These are phyloP conservation scores for Drosophila stalkeri DNA, from an alignment of 2,888 invertebrate genomes.

Conservation along the genomic window DNA sequence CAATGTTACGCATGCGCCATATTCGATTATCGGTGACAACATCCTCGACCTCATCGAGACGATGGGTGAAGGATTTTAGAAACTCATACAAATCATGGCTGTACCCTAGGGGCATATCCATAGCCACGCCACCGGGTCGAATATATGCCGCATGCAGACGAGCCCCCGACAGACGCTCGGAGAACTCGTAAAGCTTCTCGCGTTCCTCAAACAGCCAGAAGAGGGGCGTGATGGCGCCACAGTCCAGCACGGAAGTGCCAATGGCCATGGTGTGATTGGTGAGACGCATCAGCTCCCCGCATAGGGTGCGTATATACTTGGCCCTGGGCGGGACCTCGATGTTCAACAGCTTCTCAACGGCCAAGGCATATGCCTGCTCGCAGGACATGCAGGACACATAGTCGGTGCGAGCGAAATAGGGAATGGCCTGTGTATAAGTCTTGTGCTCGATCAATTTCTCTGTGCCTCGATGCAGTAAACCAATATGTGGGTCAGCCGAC, in stretches of 20 bases:
- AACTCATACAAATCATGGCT: constrained; percentile 93
- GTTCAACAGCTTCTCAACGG: constrained; percentile 93
- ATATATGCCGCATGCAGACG: constrained; percentile 94
- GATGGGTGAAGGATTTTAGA: constrained; percentile 88
- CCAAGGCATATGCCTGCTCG: constrained; percentile 91
- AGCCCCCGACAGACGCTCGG: constrained; percentile 93
- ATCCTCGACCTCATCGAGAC: constrained; percentile 95
- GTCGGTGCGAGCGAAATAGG: constrained; percentile 94
- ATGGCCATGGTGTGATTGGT: constrained; percentile 93
- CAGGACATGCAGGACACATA: constrained; percentile 94
- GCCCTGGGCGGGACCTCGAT: constrained; percentile 91
- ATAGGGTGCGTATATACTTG: constrained; percentile 91
- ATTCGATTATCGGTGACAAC: constrained; percentile 91
- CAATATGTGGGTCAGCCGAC: constrained; percentile 93
- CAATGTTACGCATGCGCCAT: constrained; percentile 89
- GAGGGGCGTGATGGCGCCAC: constrained; percentile 94
- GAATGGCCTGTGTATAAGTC: constrained; percentile 93
- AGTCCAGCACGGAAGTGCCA: constrained; percentile 91
- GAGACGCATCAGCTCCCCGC: constrained; percentile 91
- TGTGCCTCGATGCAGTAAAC: constrained; percentile 94
- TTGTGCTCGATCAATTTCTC: constrained; percentile 96
- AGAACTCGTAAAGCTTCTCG: constrained; percentile 94
- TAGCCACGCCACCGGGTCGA: constrained; percentile 92
- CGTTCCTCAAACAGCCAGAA: constrained; percentile 97
- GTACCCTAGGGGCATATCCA: constrained; percentile 90